Evolutionary conservation across 2,797 vertebrate genomes (phyloP), one percentile per base, ranked within the genome.

Genomic region (Thaleichthys pacificus): DNA sequence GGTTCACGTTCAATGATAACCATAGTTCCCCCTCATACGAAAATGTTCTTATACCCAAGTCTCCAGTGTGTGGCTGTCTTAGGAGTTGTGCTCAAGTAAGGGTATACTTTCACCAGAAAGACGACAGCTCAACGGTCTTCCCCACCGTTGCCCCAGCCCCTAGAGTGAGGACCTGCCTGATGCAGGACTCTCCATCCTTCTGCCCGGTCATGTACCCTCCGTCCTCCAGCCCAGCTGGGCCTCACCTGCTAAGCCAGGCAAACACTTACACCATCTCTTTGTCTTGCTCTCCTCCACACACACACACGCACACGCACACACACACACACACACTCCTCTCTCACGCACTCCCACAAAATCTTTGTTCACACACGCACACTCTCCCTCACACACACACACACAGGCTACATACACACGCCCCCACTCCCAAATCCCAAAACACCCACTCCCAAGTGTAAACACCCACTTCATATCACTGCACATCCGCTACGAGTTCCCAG

Each of bases 141-240:
- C 19, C 63, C 70, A 26, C 35, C 62, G 5, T 21, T 5, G 56
- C 19, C 56, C 56, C 21, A 26, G 49, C 12, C 5, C 61, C 30
- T 56, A 38, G 38, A 70, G 38, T 80, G 76, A 67, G 76, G 74
- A 78, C 73, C 60, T 32, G 24, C 60, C 57, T 68, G 62, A 38
- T 17, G 22, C 42, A 66, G 22, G 49, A 51, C 42, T 62, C 42
- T 22, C 74, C 78, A 81, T 77, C 80, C 79, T 75, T 69, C 70
- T 65, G 67, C 57, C 61, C 63, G 15, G 26, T 24, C 19, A 30
- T 67, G 19, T 3, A 42, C 62, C 77, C 63, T 47, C 24, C 47
- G 68, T 77, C 56, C 72, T 69, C 58, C 28, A 0, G 19, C 58
- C 30, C 70, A 75, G 28, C 78, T 74, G 76, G 3, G 66, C 60